Base-by-base conservation (phyloP, 2,888 invertebrate genomes). In the Tribolium freemani region DNA sequence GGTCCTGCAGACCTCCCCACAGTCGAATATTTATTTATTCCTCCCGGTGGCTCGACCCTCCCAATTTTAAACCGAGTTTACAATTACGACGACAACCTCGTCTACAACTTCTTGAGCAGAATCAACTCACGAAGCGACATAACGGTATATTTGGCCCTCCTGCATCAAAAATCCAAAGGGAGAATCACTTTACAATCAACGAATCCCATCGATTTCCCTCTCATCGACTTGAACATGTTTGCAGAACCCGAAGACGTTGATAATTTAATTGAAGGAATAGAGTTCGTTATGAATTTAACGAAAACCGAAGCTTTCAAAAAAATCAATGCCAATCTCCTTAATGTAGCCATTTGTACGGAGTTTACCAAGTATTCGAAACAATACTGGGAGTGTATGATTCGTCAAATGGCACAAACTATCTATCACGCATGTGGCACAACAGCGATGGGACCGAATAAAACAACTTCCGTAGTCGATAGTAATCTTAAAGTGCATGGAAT, bases 361-460 rank as follows among this genome's bases (percentile, higher is more conserved):
- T 87, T 86, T 79, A 79, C 86, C 11, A 90, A 89, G 73, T 88
- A 85, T 51, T 88, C 88, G 10, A 91, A 92, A 76, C 87, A 86
- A 1, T 93, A 91, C 79, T 92, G 92, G 92, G 89, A 89, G 78
- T 93, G 93, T 79, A 86, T 89, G 31, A 85, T 91, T 2, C 87
- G 90, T 54, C 87, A 89, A 0, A 80, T 90, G 51, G 90, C 91
- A 0, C 84, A 90, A 4, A 91, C 92, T 0, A 88, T 91, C 48
- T 91, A 92, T 79, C 92, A 93, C 83, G 91, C 92, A 78, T 88
- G 90, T 70, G 89, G 92, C 0, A 92, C 92, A 0, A 91, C 92
- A 76, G 91, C 90, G 83, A 92, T 93, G 92, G 93, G 92, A 0
- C 89, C 90, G 0, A 54, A 80, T 0, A 91, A 92, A 80, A 83